These are phyloP conservation scores for Tenebrosternarchus preto DNA, from an alignment of 2,113 vertebrate species.

Conservation along the genomic window DNA sequence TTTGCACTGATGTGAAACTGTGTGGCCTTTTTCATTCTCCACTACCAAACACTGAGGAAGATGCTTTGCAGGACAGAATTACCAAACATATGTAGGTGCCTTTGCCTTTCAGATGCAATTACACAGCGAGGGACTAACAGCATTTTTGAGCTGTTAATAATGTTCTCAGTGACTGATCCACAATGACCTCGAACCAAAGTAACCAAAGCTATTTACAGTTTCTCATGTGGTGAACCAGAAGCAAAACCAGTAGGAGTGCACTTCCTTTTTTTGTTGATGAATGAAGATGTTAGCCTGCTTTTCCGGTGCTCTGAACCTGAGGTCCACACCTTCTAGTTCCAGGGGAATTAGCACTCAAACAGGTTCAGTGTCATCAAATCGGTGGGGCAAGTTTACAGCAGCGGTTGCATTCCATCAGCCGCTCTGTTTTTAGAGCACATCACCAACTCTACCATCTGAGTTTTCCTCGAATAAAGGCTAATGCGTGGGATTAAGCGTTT, in stretches of 20 bases:
- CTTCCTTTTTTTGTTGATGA: neutral
- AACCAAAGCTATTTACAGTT: neutral
- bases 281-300: slow-evolving; percentile 23
- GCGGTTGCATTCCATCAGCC: slow-evolving; percentile 41
- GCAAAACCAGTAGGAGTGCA: neutral
- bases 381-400: slow-evolving; percentile 14
- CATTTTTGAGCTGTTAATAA: slow-evolving; percentile 1
- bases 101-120: no score
- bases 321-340: slow-evolving; percentile 7
- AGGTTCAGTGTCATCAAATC: neutral
- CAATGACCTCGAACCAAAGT: neutral
- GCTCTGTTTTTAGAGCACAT: slow-evolving; percentile 25
- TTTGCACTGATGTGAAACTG: no score
- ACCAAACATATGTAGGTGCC: no score
- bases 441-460: slow-evolving; percentile 29
- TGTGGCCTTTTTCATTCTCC: no score
- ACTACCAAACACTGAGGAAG: no score
- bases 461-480: slow-evolving; percentile 46
- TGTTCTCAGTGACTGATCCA: neutral
- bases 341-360: slow-evolving; percentile 30
- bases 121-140: neutral
- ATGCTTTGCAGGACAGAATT: no score
- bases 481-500: slow-evolving; percentile 49
- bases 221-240: neutral
- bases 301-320: neutral